Evolutionary conservation across 92 coral and sea anemone species (phyloP).

Genomic region (Porites cylindrica): DNA sequence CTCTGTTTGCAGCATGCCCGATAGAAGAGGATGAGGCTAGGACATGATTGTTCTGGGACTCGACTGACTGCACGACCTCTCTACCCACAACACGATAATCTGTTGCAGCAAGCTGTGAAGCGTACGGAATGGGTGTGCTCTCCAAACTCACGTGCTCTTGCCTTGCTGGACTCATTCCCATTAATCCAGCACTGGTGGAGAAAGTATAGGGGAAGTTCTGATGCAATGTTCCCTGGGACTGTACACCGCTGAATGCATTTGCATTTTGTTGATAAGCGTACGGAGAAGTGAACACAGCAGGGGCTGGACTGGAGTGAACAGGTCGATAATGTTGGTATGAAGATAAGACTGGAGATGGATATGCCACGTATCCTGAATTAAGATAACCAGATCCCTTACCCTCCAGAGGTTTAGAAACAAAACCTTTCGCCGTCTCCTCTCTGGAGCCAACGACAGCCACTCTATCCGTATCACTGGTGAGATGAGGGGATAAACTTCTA

Average conservation of each 20-base stretch:
- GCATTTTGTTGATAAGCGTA: conserved; percentile 8
- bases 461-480: background rate
- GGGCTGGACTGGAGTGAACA: background rate
- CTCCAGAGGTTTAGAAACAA: background rate
- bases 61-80: background rate
- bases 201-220: conserved; percentile 44
- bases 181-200: conserved; percentile 34
- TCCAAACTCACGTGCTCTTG: background rate
- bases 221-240: conserved; percentile 32
- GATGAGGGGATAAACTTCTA: background rate
- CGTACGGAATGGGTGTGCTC: background rate
- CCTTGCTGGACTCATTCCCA: background rate
- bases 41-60: background rate
- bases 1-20: background rate
- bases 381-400: conserved; percentile 4
- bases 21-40: background rate
- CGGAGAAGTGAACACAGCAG: background rate
- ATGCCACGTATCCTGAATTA: background rate
- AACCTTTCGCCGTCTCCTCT: background rate
- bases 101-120: background rate
- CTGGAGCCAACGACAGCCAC: background rate
- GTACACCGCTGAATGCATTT: background rate
- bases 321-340: conserved; percentile 2
- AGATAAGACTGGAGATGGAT: conserved; percentile 6
- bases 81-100: conserved; percentile 11